Conservation (phyloP, 2,888 invertebrate species). For the Xanthia togata region DNA sequence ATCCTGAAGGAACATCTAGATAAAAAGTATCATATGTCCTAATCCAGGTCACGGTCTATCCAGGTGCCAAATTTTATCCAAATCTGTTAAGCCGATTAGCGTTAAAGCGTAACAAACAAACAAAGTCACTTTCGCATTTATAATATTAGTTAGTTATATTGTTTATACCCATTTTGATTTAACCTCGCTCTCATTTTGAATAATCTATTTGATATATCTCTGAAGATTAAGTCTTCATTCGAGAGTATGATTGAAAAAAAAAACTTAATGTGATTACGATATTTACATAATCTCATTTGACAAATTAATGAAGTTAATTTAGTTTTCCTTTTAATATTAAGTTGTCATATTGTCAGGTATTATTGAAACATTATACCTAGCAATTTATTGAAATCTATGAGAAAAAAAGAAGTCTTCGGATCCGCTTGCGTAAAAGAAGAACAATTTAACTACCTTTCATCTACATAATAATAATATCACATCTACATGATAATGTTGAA, state of each 20-base stretch:
- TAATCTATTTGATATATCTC: constrained; percentile 5
- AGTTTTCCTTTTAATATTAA: neutral
- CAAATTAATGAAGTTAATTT: constrained; percentile 32
- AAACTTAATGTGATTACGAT: constrained; percentile 22
- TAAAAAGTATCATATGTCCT: no score
- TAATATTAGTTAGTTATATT: no score
- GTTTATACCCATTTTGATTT: neutral
- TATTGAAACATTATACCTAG: neutral
- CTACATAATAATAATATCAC: neutral
- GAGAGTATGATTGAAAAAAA: constrained; percentile 20
- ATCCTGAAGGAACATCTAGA: no score
- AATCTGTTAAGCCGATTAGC: no score
- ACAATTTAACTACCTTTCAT: neutral
- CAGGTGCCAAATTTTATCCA: no score
- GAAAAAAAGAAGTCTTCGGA: neutral
- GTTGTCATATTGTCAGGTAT: neutral
- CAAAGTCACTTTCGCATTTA: no score
- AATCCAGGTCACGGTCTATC: no score
- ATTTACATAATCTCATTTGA: constrained; percentile 40
- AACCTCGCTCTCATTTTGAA: neutral
- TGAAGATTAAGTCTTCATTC: constrained; percentile 11
- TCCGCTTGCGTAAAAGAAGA: neutral
- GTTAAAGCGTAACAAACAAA: no score
- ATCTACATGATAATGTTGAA: no score
- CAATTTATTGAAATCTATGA: neutral